Conservation (phyloP, 2,888 invertebrate genomes). For the Limnephilus auricula region DNA sequence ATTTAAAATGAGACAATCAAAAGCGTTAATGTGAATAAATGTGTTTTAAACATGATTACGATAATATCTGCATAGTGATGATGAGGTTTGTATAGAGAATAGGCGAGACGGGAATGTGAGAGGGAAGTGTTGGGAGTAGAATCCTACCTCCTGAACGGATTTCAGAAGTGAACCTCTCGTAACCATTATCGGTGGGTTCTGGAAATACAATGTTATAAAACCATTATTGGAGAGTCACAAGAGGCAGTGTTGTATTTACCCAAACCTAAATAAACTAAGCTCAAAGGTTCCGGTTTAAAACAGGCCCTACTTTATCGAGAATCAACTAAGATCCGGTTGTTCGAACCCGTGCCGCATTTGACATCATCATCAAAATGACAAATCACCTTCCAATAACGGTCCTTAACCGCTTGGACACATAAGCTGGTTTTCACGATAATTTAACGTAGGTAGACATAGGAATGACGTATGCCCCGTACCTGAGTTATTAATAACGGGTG, state of each 20-base stretch:
- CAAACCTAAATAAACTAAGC: neutral
- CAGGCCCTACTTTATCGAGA: too few species aligned
- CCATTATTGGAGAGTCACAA: neutral
- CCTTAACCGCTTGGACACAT: too few species aligned
- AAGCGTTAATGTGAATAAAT: neutral
- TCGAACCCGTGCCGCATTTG: too few species aligned
- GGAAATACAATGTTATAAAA: constrained; percentile 2
- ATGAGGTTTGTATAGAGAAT: constrained; percentile 33
- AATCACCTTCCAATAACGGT: too few species aligned
- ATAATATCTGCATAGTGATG: neutral
- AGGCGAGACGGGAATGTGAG: neutral
- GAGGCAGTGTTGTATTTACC: neutral
- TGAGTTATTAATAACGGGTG: too few species aligned
- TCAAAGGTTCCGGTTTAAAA: neutral
- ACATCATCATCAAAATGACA: too few species aligned
- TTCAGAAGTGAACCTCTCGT: constrained; percentile 34
- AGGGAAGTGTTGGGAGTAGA: neutral
- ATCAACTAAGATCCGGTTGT: too few species aligned
- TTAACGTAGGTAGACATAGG: too few species aligned
- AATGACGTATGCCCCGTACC: too few species aligned
- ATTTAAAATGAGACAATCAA: neutral
- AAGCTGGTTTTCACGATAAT: too few species aligned
- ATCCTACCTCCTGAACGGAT: constrained; percentile 46
- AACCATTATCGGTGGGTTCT: constrained; percentile 14
- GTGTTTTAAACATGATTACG: neutral